Percentiles rank a stretch among this genome's conserved stretches.
Evolutionary conservation across 1,140 invertebrate species (phyloP).

Genomic region (Bombus sibiricus): DNA sequence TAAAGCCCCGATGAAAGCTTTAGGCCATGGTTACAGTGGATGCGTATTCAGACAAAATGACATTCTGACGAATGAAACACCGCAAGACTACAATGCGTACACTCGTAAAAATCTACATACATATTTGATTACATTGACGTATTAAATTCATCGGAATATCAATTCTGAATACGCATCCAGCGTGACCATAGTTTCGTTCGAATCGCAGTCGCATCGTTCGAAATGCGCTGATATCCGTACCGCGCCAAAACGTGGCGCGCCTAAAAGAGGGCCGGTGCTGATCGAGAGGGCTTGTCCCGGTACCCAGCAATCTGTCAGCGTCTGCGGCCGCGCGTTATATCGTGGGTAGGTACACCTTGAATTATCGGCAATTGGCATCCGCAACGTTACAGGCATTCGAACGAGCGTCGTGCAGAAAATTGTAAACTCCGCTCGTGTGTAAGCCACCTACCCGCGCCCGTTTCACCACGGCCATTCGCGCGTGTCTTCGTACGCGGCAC

Average conservation of each 20-base stretch:
- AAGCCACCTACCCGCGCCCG: constrained; percentile 43
- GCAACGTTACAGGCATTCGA: constrained; percentile 71
- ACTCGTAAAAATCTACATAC: no score
- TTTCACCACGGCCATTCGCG: constrained; percentile 54
- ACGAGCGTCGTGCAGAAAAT: constrained; percentile 70
- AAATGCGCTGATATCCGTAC: background rate
- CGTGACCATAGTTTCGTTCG: background rate
- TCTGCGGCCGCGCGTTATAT: constrained; percentile 62
- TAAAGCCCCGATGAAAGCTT: no score
- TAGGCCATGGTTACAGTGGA: no score
- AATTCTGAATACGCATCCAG: background rate
- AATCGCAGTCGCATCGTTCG: background rate
- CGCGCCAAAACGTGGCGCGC: constrained; percentile 12
- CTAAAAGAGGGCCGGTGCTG: constrained; percentile 17
- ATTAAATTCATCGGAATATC: background rate
- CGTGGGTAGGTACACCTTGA: constrained; percentile 69
- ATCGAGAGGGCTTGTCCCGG: constrained; percentile 39
- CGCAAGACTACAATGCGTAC: no score
- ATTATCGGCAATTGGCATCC: constrained; percentile 76
- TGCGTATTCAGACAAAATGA: no score
- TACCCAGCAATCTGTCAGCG: constrained; percentile 63
- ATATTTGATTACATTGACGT: no score
- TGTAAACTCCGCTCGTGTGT: constrained; percentile 60
- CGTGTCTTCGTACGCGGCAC: constrained; percentile 32
- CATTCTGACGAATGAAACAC: no score